These are phyloP conservation scores for Chrysomela aeneicollis DNA, from an alignment of 2,888 invertebrate species.

Conservation along the genomic window DNA sequence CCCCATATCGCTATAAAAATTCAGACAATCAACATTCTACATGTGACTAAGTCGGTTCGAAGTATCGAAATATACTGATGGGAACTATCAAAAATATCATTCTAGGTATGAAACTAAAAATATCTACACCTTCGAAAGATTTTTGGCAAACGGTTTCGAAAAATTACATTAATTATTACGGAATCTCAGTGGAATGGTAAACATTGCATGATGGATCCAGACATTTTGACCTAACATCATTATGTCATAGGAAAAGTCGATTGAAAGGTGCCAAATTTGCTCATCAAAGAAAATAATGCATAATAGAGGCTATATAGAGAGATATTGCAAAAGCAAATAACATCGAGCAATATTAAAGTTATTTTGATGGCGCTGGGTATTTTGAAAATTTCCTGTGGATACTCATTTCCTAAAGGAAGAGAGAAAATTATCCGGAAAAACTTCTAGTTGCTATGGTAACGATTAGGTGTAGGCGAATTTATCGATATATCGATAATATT, in stretches of 20 bases:
- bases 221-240: background rate
- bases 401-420: too few relatives aligned
- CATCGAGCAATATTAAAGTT: too few relatives aligned
- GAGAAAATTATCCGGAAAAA: too few relatives aligned
- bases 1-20: slow-evolving; percentile 39
- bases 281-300: too few relatives aligned
- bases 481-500: too few relatives aligned
- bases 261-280: too few relatives aligned
- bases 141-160: slow-evolving; percentile 21
- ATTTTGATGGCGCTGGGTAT: too few relatives aligned
- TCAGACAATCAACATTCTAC: slow-evolving; percentile 24
- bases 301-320: too few relatives aligned
- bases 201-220: background rate
- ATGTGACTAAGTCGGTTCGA: slow-evolving; percentile 28
- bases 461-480: too few relatives aligned
- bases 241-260: background rate
- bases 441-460: too few relatives aligned
- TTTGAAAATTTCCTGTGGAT: too few relatives aligned
- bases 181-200: background rate
- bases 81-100: slow-evolving; percentile 33
- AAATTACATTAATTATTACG: slow-evolving; percentile 1
- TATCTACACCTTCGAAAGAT: slow-evolving; percentile 13
- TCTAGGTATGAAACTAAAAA: slow-evolving; percentile 16
- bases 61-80: slow-evolving; percentile 32
- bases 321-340: too few relatives aligned